Evolutionary conservation across 2,888 invertebrate genomes (phyloP), one percentile per base, ranked within the genome.

Genomic region (Agonopterix heracliana): DNA sequence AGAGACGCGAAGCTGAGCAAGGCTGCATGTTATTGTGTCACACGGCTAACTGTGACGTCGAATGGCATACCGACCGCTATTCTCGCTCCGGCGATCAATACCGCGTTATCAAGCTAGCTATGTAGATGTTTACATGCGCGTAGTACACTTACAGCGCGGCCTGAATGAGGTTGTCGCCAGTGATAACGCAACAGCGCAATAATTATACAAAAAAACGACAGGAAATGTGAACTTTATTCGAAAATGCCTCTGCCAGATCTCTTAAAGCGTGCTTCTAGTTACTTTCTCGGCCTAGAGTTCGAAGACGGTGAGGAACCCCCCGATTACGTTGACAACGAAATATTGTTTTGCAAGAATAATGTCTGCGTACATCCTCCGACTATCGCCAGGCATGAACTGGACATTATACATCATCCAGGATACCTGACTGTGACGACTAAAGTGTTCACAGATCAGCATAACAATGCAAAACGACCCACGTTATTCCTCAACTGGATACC

Each of bases 301-400:
- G 89, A 90, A 48, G 90, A 89, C 53, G 88, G 90, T 68, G 91
- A 90, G 65, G 89, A 90, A 63, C 89, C 89, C 56, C 89, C 89
- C 43, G 81, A 90, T 68, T 95, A 94, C 71, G 93, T 94, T 74
- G 95, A 96, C 80, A 95, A 95, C 68, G 96, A 96, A 87, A 92
- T 95, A 53, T 86, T 96, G 46, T 96, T 95, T 78, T 95, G 96
- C 82, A 98, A 98, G 87, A 98, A 98, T 78, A 98, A 98, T 82
- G 97, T 98, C 36, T 98, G 98, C 79, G 98, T 98, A 44, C 98
- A 98, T 89, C 97, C 98, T 5, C 96, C 97, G 45, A 94, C 95
- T 0, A 90, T 95, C 54, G 91, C 95, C 47, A 91, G 96, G 45
- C 94, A 94, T 63, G 94, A 95, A 64, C 91, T 94, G 48, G 96